phyloP scores from a whole-genome alignment of 1,140 invertebrate species.

The Dinoponera quadriceps region DNA sequence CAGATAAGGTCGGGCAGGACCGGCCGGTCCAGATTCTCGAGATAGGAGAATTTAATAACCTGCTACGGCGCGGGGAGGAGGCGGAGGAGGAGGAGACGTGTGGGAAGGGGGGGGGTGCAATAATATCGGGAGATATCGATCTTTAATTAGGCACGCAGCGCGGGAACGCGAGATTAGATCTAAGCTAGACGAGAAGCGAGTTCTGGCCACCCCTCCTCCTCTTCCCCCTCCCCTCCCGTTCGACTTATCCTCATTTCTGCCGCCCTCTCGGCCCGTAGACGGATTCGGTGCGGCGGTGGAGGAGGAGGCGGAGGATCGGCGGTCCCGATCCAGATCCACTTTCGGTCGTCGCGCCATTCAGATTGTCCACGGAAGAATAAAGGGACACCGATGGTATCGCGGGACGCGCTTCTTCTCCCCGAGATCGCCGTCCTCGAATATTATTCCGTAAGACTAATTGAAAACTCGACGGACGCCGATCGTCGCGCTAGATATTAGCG shows the following conservation, averaged over 20 bases:
- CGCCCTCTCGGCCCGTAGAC: background rate
- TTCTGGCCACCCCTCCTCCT: slow-evolving; percentile 60
- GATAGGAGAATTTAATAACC: slow-evolving; percentile 86
- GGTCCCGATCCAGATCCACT: slow-evolving; percentile 37
- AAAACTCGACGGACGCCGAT: slow-evolving; percentile 48
- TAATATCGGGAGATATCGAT: slow-evolving; percentile 86
- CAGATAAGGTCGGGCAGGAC: slow-evolving; percentile 82
- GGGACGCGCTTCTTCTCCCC: too few relatives aligned
- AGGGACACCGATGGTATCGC: slow-evolving; percentile 38
- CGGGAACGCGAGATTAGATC: slow-evolving; percentile 84
- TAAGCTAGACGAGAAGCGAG: slow-evolving; percentile 79
- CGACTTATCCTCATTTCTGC: slow-evolving; percentile 24
- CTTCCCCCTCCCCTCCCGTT: slow-evolving; percentile 8
- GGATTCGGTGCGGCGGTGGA: background rate
- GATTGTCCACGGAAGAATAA: slow-evolving; percentile 44
- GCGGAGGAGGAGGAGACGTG: slow-evolving; percentile 60
- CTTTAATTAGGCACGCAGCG: slow-evolving; percentile 86
- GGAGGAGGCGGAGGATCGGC: background rate
- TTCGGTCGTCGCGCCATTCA: slow-evolving; percentile 48
- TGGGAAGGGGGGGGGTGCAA: slow-evolving; percentile 77
- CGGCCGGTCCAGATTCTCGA: slow-evolving; percentile 82
- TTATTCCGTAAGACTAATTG: slow-evolving; percentile 54
- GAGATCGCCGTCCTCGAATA: slow-evolving; percentile 9
- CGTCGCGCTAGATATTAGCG: slow-evolving; percentile 10
- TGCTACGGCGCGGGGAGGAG: slow-evolving; percentile 72